These are phyloP conservation scores for Sebastes hubbsi DNA, from an alignment of 2,797 vertebrate species.

Conservation along the genomic window DNA sequence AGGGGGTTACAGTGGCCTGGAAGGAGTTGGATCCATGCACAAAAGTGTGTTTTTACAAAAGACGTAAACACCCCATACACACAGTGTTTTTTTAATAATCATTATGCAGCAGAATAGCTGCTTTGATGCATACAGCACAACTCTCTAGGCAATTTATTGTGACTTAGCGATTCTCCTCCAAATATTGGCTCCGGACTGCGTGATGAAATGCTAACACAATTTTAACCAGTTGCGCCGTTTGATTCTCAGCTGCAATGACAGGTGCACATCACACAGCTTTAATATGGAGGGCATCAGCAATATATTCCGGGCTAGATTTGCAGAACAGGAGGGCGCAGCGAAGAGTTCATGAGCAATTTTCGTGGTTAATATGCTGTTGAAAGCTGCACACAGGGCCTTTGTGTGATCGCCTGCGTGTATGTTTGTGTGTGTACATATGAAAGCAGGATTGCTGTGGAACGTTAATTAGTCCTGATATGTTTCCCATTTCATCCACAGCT, in stretches of 20 bases:
- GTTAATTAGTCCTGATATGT: slow-evolving; percentile 75
- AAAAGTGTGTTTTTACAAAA: slow-evolving; percentile 7
- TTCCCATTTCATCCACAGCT: slow-evolving; percentile 71
- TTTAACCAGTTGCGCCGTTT: slow-evolving; percentile 33
- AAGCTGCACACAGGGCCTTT: slow-evolving; percentile 13
- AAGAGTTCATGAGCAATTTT: slow-evolving; percentile 53
- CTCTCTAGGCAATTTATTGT: slow-evolving; percentile 26
- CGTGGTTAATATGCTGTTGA: slow-evolving; percentile 56
- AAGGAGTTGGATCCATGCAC: neutral
- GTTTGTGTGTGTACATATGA: neutral
- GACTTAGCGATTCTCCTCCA: slow-evolving; percentile 17
- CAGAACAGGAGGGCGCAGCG: slow-evolving; percentile 18
- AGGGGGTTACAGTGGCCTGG: neutral
- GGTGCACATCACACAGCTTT: slow-evolving; percentile 32
- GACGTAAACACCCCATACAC: neutral
- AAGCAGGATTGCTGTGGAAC: slow-evolving; percentile 26
- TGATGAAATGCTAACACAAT: slow-evolving; percentile 21
- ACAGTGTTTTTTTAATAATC: slow-evolving; percentile 19
- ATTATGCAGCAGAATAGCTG: slow-evolving; percentile 17
- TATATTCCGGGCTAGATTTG: slow-evolving; percentile 5
- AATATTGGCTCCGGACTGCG: slow-evolving; percentile 21
- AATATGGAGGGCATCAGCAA: slow-evolving; percentile 40
- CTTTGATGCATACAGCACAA: slow-evolving; percentile 24
- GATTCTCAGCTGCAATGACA: slow-evolving; percentile 47
- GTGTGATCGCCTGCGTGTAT: neutral